These are phyloP conservation scores for Sminthurides bifidus DNA, from an alignment of 1,140 invertebrate genomes.

Conservation along the genomic window DNA sequence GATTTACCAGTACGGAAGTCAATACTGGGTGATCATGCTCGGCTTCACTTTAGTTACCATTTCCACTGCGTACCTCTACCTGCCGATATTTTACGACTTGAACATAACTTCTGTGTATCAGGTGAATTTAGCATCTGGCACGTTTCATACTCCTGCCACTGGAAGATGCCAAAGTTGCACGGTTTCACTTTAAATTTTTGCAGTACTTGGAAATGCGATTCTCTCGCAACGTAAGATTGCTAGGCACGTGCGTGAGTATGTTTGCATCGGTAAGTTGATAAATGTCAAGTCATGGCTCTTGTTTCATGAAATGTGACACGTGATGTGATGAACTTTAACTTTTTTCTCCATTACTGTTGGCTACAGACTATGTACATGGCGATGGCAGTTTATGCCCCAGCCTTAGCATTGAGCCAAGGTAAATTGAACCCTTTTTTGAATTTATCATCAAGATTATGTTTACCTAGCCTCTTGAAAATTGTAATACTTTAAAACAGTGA, in stretches of 20 bases:
- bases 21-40: slow-evolving; percentile 35
- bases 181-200: too few relatives aligned
- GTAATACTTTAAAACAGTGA: too few relatives aligned
- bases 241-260: slow-evolving; percentile 59
- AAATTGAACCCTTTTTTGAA: slow-evolving; percentile 27
- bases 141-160: too few relatives aligned
- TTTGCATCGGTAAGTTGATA: slow-evolving; percentile 66
- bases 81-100: slow-evolving; percentile 44
- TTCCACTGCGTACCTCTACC: slow-evolving; percentile 39
- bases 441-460: slow-evolving; percentile 25
- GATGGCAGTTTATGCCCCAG: slow-evolving; percentile 81
- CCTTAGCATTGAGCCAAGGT: slow-evolving; percentile 79
- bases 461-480: too few relatives aligned
- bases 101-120: slow-evolving; percentile 65
- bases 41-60: slow-evolving; percentile 38
- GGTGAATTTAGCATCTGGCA: slow-evolving; percentile 40
- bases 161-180: too few relatives aligned
- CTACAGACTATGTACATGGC: slow-evolving; percentile 64
- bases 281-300: too few relatives aligned
- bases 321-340: background rate
- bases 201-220: slow-evolving; percentile 62
- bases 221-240: slow-evolving; percentile 49
- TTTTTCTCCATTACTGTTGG: background rate
- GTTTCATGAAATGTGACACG: background rate
- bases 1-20: slow-evolving; percentile 36